Conservation (phyloP, 2,113 vertebrate genomes). For the Phoenicopterus ruber region DNA sequence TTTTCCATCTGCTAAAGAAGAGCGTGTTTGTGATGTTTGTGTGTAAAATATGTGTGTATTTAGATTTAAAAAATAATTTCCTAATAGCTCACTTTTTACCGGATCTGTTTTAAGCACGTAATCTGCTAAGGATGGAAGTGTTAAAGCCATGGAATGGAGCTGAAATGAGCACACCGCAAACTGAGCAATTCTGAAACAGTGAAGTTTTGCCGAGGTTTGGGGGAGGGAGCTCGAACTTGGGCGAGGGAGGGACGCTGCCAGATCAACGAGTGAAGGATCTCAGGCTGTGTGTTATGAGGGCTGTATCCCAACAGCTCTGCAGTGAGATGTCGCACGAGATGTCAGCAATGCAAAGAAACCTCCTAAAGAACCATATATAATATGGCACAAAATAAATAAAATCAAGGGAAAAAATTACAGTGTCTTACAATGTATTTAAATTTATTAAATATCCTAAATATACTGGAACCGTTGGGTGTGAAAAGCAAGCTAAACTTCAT, state of each 20-base stretch:
- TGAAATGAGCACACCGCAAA: background rate
- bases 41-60: background rate
- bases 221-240: background rate
- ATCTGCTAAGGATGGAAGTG: background rate
- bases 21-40: background rate
- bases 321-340: background rate
- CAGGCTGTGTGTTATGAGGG: accelerated
- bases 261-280: background rate
- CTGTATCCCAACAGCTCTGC: background rate
- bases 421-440: background rate
- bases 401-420: accelerated
- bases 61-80: background rate
- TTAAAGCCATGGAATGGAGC: background rate
- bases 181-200: background rate
- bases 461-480: background rate
- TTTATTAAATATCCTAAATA: background rate
- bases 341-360: background rate
- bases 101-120: background rate
- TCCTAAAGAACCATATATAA: background rate
- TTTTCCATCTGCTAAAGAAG: background rate
- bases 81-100: background rate
- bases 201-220: background rate
- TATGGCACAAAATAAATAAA: background rate
- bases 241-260: background rate
- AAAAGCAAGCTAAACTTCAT: background rate